Base-by-base conservation (phyloP, 2,113 vertebrate genomes). In the Gymnorhina tibicen region DNA sequence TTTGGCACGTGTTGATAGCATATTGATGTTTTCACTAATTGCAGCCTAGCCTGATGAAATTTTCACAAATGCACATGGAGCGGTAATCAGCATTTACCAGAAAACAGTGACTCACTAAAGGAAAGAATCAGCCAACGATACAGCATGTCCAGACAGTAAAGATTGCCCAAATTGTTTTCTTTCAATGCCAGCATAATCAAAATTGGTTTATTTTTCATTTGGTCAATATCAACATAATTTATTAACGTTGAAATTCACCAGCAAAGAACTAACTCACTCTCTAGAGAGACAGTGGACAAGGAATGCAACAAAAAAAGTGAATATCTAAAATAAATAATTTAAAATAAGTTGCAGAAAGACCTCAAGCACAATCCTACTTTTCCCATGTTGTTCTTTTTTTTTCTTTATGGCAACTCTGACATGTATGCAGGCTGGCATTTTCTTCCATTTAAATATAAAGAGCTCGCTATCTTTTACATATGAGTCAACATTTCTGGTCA, bases 51-150 rank as follows among this genome's bases (percentile, higher is more conserved):
- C 63, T 72, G 53, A 89, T 91, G 78, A 80, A 63, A 60, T 82
- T 85, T 72, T 87, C 62, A 41, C 50, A 87, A 56, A 39, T 9
- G 12, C 41, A 95, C 30, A n/a, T 37, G 39, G 62, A 94, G 22
- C 8, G 5, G 27, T 93, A 92, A 95, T 93, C 39, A 95, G 84
- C 49, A 64, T 92, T 97, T 96, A 95, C 96, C 85, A 97, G 97
- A 97, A 97, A 91, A 81, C 88, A 80, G 58, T 82, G 68, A 93
- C 74, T 96, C 83, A 95, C 27, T 56, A 81, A 92, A 93, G 72
- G 85, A 94, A 97, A 96, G 89, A 92, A 66, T 75, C 84, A 95
- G 85, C 91, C 88, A 93, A 77, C 41, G 81, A 94, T 66, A 60
- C 80, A 84, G 46, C 69, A 82, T 93, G 92, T 95, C 93, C 96